These are phyloP conservation scores for Nymphalis io DNA, from an alignment of 1,140 invertebrate species.

Conservation along the genomic window DNA sequence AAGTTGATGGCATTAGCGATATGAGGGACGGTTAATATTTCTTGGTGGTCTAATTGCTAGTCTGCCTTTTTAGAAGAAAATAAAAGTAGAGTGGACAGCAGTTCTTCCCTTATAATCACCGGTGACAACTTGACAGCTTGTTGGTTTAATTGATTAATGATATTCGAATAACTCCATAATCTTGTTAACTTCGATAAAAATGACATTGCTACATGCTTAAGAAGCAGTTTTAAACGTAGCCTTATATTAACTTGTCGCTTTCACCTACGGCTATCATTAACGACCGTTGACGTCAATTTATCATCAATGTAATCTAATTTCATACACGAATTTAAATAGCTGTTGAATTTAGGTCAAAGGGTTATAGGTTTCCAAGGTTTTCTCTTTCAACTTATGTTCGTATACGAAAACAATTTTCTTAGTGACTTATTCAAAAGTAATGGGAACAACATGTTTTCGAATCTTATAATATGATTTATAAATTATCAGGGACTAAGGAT, in stretches of 20 bases:
- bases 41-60: too few species aligned
- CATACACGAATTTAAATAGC: constrained; percentile 33
- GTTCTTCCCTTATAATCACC: too few species aligned
- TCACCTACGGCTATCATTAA: constrained; percentile 24
- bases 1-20: too few species aligned
- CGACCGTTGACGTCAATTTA: constrained; percentile 33
- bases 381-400: too few species aligned
- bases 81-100: too few species aligned
- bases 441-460: not conserved
- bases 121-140: too few species aligned
- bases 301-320: constrained; percentile 40
- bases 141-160: too few species aligned
- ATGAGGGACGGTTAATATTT: too few species aligned
- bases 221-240: not conserved
- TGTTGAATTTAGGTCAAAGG: constrained; percentile 33
- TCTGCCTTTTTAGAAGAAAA: too few species aligned
- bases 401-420: not conserved
- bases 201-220: not conserved
- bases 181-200: too few species aligned
- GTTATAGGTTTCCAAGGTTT: constrained; percentile 5
- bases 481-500: not conserved
- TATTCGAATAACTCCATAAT: too few species aligned
- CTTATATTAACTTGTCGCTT: constrained; percentile 1
- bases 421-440: not conserved
- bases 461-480: not conserved